A percentile compares a stretch with the other conserved stretches of the same genome.
phyloP scores from a whole-genome alignment of 2,888 invertebrate genomes.

The Thymelicus acteon region DNA sequence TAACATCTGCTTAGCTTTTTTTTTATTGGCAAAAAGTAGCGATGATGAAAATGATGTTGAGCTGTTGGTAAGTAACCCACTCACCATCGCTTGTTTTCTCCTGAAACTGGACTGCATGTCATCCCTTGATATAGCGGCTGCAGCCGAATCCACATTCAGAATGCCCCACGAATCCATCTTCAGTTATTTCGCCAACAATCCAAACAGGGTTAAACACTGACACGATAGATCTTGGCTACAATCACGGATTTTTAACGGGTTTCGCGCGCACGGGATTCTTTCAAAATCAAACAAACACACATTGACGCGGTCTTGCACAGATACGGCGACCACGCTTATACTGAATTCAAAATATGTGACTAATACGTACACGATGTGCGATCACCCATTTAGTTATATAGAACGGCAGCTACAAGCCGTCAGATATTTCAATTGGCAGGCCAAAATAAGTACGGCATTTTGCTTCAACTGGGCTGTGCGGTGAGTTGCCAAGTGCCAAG shows the following conservation, averaged over 20 bases:
- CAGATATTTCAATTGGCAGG: slow-evolving; percentile 79
- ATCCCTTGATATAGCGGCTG: slow-evolving; percentile 89
- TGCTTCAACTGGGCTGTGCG: slow-evolving; percentile 77
- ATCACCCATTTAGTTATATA: slow-evolving; percentile 30
- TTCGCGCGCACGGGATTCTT: slow-evolving; percentile 20
- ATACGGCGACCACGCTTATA: not conserved
- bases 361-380: slow-evolving; percentile 37
- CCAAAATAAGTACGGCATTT: slow-evolving; percentile 85
- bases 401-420: slow-evolving; percentile 49
- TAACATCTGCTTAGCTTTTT: too few relatives aligned
- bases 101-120: slow-evolving; percentile 85
- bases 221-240: slow-evolving; percentile 46
- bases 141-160: slow-evolving; percentile 86
- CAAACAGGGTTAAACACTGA: slow-evolving; percentile 46
- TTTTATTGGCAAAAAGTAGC: too few relatives aligned
- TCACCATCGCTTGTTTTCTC: slow-evolving; percentile 67
- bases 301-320: not conserved
- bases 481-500: slow-evolving; percentile 81
- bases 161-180: slow-evolving; percentile 90
- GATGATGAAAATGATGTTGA: not conserved
- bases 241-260: slow-evolving; percentile 41
- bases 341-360: slow-evolving; percentile 38
- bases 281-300: slow-evolving; percentile 41
- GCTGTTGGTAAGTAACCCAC: not conserved
- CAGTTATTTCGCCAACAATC: slow-evolving; percentile 46